These are phyloP conservation scores for Marasmarcha lunaedactyla DNA, from an alignment of 2,888 invertebrate species.

Conservation along the genomic window DNA sequence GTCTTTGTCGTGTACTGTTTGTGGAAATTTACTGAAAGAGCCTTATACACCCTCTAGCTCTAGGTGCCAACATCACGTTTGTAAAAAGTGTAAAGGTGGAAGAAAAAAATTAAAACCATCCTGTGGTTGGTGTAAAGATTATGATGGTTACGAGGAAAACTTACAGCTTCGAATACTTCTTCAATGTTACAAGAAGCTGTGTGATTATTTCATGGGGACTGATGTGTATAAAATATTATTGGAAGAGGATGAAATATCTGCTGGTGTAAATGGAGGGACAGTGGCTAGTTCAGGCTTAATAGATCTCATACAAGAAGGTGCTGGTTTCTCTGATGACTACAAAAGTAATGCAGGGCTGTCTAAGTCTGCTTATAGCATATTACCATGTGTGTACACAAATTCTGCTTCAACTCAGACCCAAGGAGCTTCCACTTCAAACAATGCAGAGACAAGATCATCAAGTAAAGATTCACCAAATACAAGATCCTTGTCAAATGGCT, in stretches of 20 bases:
- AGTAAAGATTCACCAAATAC: slow-evolving; percentile 48
- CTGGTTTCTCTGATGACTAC: slow-evolving; percentile 81
- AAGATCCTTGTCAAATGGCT: slow-evolving; percentile 49
- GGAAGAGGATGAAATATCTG: slow-evolving; percentile 63
- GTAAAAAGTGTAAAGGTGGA: slow-evolving; percentile 85
- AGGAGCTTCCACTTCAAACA: slow-evolving; percentile 39
- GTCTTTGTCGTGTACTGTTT: slow-evolving; percentile 90
- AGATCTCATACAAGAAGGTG: slow-evolving; percentile 84
- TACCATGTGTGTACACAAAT: slow-evolving; percentile 79
- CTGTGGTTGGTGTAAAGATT: slow-evolving; percentile 88
- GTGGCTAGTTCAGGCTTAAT: slow-evolving; percentile 72
- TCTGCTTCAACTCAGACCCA: slow-evolving; percentile 65
- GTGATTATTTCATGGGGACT: slow-evolving; percentile 83
- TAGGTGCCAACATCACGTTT: slow-evolving; percentile 90
- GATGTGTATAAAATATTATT: slow-evolving; percentile 75
- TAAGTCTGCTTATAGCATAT: slow-evolving; percentile 79
- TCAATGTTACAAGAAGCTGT: slow-evolving; percentile 90
- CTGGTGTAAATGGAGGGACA: slow-evolving; percentile 60
- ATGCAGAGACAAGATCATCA: slow-evolving; percentile 35
- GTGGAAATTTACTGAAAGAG: slow-evolving; percentile 84
- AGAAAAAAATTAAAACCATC: slow-evolving; percentile 87
- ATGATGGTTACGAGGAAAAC: slow-evolving; percentile 85
- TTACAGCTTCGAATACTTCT: slow-evolving; percentile 83
- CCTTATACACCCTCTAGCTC: slow-evolving; percentile 84
- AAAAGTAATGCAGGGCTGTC: slow-evolving; percentile 79